Evolutionary conservation across 2,888 invertebrate genomes (phyloP).

Genomic region (Electrophaes corylata): DNA sequence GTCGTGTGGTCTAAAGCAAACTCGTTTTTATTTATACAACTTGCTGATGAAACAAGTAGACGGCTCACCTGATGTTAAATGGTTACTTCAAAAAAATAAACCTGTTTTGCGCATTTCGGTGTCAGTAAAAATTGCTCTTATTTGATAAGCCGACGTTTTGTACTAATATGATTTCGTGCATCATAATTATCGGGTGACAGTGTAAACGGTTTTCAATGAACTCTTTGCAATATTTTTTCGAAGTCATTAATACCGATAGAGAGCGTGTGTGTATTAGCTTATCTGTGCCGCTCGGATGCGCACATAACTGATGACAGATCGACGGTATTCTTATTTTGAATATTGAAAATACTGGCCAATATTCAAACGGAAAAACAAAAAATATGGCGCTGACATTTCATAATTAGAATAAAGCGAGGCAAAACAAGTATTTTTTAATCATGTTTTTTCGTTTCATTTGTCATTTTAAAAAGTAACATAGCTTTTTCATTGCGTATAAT

Average conservation of each 20-base stretch:
- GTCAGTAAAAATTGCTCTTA: no score
- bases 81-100: no score
- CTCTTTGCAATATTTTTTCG: constrained; percentile 65
- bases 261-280: constrained; percentile 46
- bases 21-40: no score
- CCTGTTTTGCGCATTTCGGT: no score
- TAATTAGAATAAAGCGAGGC: neutral
- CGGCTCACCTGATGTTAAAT: no score
- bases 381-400: neutral
- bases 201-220: constrained; percentile 40
- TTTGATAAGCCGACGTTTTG: no score
- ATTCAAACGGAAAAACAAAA: neutral
- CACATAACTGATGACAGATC: constrained; percentile 25
- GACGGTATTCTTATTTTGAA: constrained; percentile 17
- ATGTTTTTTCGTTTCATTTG: neutral
- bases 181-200: neutral
- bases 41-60: no score
- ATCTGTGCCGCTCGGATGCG: constrained; percentile 50
- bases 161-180: no score
- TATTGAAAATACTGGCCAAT: constrained; percentile 11
- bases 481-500: no score
- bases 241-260: constrained; percentile 64
- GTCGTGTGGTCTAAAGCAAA: no score
- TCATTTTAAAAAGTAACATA: no score
- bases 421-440: no score